Evolutionary conservation across 2,797 vertebrate genomes (phyloP), one percentile per base, ranked within the genome.

Genomic region (Phyllotis vaccarum): DNA sequence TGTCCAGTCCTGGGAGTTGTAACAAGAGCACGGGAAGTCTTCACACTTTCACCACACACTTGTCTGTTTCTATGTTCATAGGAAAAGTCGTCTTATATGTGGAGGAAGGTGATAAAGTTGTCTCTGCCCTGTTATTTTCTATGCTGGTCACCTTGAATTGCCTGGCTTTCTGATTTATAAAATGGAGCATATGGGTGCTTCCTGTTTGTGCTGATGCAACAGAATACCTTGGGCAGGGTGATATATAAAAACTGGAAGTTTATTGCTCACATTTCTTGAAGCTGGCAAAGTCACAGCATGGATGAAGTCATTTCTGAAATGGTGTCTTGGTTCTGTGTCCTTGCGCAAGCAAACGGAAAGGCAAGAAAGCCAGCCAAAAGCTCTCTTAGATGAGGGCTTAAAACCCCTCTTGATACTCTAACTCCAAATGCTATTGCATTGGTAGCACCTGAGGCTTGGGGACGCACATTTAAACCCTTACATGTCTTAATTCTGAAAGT

Each of bases 41-140:
- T 1, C 1, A 0, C 43, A 31, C 54, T 62, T 31, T 29, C 10
- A 1, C 10, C 6, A 10, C 3, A 13, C 1, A 5, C 29, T 56
- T 62, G 7, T 6, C 29, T 13, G 3, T 11, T 54, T 27, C 0
- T 16, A 34, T 14, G 29, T 11, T 19, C 37, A 3, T 62, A 78
- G 56, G 58, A 6, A 34, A 68, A 43, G 1, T n/a, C 7, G 40
- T 14, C n/a, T 22, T 22, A 46, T 5, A 6, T 49, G 2, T 60
- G 43, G 56, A 54, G 11, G 37, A 37, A 0, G 9, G 3, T 21
- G 62, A 31, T 12, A 70, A 27, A 6, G 2, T 19, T n/a, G 10
- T 37, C 29, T 80, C 62, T 80, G 29, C 13, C 40, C 62, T 80
- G n/a, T 14, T 46, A 58, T 78, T 37, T 79, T 78, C 66, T 2